Evolutionary conservation across 1,140 invertebrate species (phyloP), one percentile per base, ranked within the genome.

Genomic region (Ruditapes philippinarum): DNA sequence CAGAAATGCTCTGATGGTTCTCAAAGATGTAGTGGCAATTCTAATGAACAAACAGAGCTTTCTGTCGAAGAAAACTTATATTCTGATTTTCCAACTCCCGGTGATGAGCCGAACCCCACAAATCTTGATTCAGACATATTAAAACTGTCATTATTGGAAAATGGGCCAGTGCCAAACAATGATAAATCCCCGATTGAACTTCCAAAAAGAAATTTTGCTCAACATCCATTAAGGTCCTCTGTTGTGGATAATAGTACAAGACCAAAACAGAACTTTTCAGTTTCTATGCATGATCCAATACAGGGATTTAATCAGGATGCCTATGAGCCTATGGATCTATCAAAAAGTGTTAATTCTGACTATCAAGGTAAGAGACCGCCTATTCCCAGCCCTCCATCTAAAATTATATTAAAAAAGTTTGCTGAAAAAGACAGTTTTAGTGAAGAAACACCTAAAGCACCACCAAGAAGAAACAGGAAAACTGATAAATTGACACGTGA

Each of bases 381-480:
- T 33, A 25, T 33, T n/a, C 81, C 70, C 4, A 78, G 81, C 51
- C 60, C 68, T 0, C 70, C 70, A 25, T 11, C 33, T 40, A 86
- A 60, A 86, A 40, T 19, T 62, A 60, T 49, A 76, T n/a, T 45
- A 0, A 76, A 78, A 11, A 42, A 45, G 9, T 17, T 17, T 1
- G 0, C 42, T 31, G 45, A 78, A 28, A 28, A 62, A 28, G 33
- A 76, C 36, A 33, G 25, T 33, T 7, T 31, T 22, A 4, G 17
- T 17, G 57, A 78, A 22, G 73, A 86, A n/a, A 19, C 25, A 7
- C 85, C 85, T 22, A 31, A 80, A 45, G 85, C 85, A 31, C 85
- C 85, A 19, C 85, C 85, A 25, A 80, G 85, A 38, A 79, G 85
- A 40, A 88, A 88, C 49, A 49, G 78, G 31, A 83, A 83, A 31